These are phyloP conservation scores for Maconellicoccus hirsutus DNA, from an alignment of 1,140 invertebrate species.

Conservation along the genomic window DNA sequence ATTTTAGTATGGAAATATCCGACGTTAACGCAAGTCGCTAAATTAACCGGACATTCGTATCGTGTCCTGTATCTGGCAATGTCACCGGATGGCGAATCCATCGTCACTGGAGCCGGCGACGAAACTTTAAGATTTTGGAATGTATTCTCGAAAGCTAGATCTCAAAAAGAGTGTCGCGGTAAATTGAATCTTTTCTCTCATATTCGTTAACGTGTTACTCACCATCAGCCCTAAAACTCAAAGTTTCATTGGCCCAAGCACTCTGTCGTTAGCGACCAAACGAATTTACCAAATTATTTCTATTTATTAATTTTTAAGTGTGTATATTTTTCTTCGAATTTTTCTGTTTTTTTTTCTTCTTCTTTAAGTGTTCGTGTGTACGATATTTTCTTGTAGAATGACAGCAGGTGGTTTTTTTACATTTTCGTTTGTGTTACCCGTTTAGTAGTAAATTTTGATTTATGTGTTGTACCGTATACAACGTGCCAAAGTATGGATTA, in stretches of 20 bases:
- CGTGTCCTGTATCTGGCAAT: constrained; percentile 94
- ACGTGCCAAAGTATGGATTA: too few relatives aligned
- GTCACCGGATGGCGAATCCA: constrained; percentile 97
- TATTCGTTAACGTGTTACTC: constrained; percentile 22
- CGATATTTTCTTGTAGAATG: not conserved
- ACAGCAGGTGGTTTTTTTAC: too few relatives aligned
- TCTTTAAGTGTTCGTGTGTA: not conserved
- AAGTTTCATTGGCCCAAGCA: too few relatives aligned
- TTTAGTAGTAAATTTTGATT: too few relatives aligned
- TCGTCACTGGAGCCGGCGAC: constrained; percentile 97
- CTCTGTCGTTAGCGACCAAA: too few relatives aligned
- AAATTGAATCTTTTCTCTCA: constrained; percentile 27
- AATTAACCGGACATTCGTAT: constrained; percentile 95
- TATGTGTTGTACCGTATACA: too few relatives aligned
- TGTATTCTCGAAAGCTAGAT: constrained; percentile 94
- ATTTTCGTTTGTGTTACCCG: too few relatives aligned
- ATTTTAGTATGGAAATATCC: constrained; percentile 99
- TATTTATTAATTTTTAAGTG: not conserved
- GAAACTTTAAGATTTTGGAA: constrained; percentile 99
- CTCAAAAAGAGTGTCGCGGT: constrained; percentile 33
- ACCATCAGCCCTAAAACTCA: not conserved
- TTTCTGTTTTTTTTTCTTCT: not conserved
- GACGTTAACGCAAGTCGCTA: constrained; percentile 84
- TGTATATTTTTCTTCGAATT: not conserved
- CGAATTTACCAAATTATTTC: not conserved